Evolutionary conservation across 2,797 vertebrate genomes (phyloP).

Genomic region (Oophaga sylvatica): DNA sequence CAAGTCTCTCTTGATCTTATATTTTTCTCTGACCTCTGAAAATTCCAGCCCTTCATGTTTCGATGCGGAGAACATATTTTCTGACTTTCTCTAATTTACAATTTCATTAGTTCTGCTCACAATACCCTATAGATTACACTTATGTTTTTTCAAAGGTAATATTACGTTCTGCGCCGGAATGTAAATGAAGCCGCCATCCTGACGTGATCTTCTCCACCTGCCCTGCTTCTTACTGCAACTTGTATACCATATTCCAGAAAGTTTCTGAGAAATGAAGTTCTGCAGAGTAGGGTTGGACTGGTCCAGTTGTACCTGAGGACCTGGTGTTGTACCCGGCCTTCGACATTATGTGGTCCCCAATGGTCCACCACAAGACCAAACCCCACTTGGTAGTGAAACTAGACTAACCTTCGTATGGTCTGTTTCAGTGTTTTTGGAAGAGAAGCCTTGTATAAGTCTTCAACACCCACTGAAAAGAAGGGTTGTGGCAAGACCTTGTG

Average conservation of each 20-base stretch:
- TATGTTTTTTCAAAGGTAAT: not conserved
- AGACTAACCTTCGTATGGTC: not conserved
- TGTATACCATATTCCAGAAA: not conserved
- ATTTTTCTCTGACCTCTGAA: not conserved
- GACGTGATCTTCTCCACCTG: not conserved
- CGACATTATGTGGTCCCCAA: too few relatives aligned
- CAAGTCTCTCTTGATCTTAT: not conserved
- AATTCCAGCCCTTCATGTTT: not conserved
- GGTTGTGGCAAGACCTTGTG: not conserved
- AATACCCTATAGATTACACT: constrained; percentile 6
- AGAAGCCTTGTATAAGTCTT: not conserved
- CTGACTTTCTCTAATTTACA: not conserved
- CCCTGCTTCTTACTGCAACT: not conserved
- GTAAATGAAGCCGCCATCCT: not conserved
- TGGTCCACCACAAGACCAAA: too few relatives aligned
- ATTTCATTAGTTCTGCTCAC: not conserved
- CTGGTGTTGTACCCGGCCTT: too few relatives aligned
- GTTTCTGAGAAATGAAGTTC: not conserved
- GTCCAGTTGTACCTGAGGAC: too few relatives aligned
- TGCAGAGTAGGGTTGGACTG: too few relatives aligned
- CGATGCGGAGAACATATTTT: not conserved
- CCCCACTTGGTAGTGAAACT: too few relatives aligned
- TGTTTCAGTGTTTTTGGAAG: not conserved
- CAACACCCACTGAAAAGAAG: not conserved
- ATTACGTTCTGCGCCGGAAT: not conserved